These are phyloP conservation scores for Scaeva pyrastri DNA, from an alignment of 2,888 invertebrate genomes.

Conservation along the genomic window DNA sequence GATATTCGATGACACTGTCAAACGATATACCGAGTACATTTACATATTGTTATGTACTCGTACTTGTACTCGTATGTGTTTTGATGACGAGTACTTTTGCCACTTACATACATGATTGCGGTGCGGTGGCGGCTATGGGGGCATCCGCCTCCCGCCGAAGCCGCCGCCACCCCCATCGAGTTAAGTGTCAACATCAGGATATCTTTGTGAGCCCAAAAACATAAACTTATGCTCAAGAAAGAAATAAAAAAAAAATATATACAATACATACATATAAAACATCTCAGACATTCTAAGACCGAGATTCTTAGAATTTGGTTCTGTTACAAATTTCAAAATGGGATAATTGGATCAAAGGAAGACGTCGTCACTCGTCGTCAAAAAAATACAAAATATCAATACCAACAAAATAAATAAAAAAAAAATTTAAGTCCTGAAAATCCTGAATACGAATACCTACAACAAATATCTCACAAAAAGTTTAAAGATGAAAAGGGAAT, in stretches of 20 bases:
- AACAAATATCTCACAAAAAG: background rate
- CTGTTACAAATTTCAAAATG: background rate
- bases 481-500: constrained; percentile 22
- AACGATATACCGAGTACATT: constrained; percentile 14
- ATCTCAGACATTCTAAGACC: too few species aligned
- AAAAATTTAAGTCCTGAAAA: constrained; percentile 10
- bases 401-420: constrained; percentile 2
- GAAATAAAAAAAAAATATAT: constrained; percentile 21
- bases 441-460: constrained; percentile 11
- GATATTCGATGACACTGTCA: constrained; percentile 25
- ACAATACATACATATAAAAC: too few species aligned
- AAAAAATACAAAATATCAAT: constrained; percentile 4
- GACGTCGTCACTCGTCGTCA: background rate
- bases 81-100: constrained; percentile 42
- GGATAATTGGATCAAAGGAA: background rate
- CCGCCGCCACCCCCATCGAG: constrained; percentile 6
- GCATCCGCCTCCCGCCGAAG: constrained; percentile 44
- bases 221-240: constrained; percentile 10
- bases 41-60: too few species aligned
- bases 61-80: constrained; percentile 1
- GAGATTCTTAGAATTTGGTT: background rate
- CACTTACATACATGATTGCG: constrained; percentile 62
- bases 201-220: background rate
- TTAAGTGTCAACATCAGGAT: constrained; percentile 22
- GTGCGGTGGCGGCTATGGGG: constrained; percentile 51